Conservation (phyloP, 2,113 vertebrate species). For the Hipposideros armiger region DNA sequence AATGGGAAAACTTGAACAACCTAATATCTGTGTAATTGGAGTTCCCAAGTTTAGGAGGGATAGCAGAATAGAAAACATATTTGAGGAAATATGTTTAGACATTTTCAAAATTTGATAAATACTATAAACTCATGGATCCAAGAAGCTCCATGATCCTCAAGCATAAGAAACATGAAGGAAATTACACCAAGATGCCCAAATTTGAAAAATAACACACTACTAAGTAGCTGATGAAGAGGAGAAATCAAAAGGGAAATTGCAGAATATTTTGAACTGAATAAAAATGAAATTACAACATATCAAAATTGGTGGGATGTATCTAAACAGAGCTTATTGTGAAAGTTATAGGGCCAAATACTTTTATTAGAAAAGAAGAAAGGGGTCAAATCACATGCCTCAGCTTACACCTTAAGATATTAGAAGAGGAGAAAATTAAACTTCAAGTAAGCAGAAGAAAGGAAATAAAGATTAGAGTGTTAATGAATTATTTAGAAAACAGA, state of each 20-base stretch:
- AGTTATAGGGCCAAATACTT: background rate
- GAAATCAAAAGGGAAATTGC: background rate
- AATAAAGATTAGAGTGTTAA: background rate
- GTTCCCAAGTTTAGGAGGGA: background rate
- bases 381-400: background rate
- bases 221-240: background rate
- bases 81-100: background rate
- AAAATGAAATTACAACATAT: background rate
- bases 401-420: background rate
- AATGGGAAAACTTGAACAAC: background rate
- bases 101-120: constrained; percentile 44
- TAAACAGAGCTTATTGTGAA: background rate
- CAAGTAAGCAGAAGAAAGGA: background rate
- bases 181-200: background rate
- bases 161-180: constrained; percentile 6
- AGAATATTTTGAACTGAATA: background rate
- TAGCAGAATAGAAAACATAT: background rate
- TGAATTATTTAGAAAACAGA: background rate
- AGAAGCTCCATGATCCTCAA: background rate
- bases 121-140: background rate
- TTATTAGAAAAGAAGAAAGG: background rate
- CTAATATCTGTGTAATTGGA: background rate
- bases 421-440: background rate
- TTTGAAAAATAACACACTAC: background rate
- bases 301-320: background rate